phyloP scores from a whole-genome alignment of 2,113 vertebrate species.

The Fulica atra region DNA sequence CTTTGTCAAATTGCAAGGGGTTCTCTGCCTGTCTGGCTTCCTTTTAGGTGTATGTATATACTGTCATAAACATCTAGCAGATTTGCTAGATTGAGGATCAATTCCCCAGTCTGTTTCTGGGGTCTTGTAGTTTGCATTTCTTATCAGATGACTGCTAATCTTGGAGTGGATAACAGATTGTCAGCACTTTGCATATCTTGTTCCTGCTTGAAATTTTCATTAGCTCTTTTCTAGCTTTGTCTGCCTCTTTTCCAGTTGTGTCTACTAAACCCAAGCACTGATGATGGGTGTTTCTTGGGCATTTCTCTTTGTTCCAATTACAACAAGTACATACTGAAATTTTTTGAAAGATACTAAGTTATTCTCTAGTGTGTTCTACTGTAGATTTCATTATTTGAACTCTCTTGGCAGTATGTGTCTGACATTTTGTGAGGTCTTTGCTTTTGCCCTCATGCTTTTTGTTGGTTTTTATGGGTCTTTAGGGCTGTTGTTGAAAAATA shows the following conservation, averaged over 20 bases:
- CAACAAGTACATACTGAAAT: not conserved
- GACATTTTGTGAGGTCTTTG: not conserved
- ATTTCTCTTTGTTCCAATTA: not conserved
- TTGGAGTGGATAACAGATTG: not conserved
- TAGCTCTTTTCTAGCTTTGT: not conserved
- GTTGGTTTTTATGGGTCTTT: not conserved
- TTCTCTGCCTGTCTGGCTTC: not conserved
- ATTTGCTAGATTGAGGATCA: not conserved
- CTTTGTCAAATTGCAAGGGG: not conserved
- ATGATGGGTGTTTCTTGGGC: not conserved
- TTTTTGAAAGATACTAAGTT: not conserved
- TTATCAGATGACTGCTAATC: not conserved
- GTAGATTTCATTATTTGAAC: not conserved
- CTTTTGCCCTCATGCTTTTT: not conserved
- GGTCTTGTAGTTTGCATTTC: not conserved
- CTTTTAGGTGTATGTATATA: rapidly evolving
- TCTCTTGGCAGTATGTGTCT: not conserved
- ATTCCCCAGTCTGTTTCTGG: not conserved
- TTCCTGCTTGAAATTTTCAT: not conserved
- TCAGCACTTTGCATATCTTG: not conserved
- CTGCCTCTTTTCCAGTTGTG: not conserved
- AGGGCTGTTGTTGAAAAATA: conserved; percentile 98
- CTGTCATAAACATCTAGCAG: not conserved
- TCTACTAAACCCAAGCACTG: not conserved
- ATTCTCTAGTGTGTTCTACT: not conserved